Evolutionary conservation across 2,797 vertebrate genomes (phyloP).

Genomic region (Morelia viridis): DNA sequence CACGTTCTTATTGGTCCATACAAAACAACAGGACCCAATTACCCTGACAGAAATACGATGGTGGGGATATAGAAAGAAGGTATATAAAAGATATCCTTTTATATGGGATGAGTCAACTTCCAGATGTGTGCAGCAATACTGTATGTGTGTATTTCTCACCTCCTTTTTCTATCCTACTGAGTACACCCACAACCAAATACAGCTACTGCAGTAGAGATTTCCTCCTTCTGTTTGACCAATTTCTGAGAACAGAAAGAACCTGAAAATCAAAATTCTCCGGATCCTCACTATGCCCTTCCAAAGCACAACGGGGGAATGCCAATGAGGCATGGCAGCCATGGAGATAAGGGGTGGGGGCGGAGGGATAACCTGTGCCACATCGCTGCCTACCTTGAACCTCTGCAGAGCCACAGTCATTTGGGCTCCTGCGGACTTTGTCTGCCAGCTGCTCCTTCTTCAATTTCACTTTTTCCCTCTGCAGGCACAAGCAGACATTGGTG

Average conservation of each 20-base stretch:
- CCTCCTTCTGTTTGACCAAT: not conserved
- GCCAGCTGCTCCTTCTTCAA: conserved; percentile 86
- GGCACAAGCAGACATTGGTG: conserved; percentile 19
- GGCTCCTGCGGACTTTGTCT: conserved; percentile 82
- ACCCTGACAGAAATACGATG: not conserved
- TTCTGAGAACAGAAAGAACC: not conserved
- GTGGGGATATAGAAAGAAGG: not conserved
- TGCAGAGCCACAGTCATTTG: conserved; percentile 80
- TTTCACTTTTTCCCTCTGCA: conserved; percentile 86
- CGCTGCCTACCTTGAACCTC: conserved; percentile 83
- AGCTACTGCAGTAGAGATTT: not conserved
- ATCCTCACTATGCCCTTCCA: not conserved
- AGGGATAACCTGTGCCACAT: conserved; percentile 6
- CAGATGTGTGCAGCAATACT: not conserved
- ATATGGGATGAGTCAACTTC: not conserved
- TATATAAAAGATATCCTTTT: not conserved
- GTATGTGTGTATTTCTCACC: not conserved
- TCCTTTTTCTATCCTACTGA: not conserved
- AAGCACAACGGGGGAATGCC: not conserved
- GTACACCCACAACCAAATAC: not conserved
- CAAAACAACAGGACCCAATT: not conserved
- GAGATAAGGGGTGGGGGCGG: not conserved
- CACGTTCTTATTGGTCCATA: not conserved
- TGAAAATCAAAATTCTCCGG: not conserved
- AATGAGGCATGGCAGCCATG: not conserved